A percentile compares a stretch with the other conserved stretches of the same genome.
Conservation (phyloP, 2,797 vertebrate genomes). For the Oreochromis mossambicus region DNA sequence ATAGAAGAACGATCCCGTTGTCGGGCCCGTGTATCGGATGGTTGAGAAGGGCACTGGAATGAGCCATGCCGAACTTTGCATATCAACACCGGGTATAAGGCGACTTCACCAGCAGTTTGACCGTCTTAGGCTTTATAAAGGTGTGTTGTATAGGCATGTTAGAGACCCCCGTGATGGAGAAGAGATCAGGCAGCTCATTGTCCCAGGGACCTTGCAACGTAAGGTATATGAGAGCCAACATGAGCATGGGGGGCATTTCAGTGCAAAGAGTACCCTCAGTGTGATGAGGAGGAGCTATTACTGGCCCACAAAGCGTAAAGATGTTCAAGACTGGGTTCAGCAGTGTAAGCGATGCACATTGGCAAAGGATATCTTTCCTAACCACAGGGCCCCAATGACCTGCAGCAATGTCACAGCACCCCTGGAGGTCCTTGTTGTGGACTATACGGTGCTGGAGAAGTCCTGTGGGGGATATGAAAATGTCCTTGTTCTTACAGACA, state of each 20-base stretch:
- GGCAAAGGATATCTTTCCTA: neutral
- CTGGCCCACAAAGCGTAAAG: neutral
- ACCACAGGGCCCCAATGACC: neutral
- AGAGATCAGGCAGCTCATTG: neutral
- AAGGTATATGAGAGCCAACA: neutral
- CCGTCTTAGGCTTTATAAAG: neutral
- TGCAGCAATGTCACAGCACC: neutral
- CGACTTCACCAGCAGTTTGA: neutral
- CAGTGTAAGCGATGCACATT: too few relatives aligned
- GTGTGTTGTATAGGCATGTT: neutral
- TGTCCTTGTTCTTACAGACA: neutral
- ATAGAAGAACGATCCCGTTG: rapidly evolving
- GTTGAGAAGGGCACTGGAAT: neutral
- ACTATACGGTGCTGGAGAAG: neutral
- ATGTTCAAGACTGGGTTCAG: too few relatives aligned
- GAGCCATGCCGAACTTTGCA: neutral
- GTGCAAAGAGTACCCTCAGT: rapidly evolving
- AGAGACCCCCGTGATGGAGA: rapidly evolving
- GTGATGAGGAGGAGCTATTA: neutral
- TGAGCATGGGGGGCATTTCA: neutral
- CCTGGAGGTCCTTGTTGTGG: neutral
- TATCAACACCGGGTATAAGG: rapidly evolving
- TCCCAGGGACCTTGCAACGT: neutral
- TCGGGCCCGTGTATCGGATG: rapidly evolving
- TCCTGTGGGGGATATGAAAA: neutral